Evolutionary conservation across 2,797 vertebrate genomes (phyloP).

Genomic region (Falco rusticolus): DNA sequence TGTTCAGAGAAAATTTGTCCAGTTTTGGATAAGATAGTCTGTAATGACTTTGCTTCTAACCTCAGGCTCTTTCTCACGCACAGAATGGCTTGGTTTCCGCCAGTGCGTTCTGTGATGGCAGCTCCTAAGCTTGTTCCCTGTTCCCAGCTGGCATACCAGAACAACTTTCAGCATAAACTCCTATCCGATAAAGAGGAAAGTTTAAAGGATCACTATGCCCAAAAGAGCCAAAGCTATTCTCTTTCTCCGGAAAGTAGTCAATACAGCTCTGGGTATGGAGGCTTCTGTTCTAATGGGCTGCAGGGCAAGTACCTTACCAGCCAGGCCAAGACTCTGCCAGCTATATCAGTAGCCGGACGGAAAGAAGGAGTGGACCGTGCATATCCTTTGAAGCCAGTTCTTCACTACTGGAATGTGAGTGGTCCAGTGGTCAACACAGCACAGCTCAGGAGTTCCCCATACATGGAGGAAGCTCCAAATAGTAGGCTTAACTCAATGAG

Average conservation of each 20-base stretch:
- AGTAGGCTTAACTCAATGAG: background rate
- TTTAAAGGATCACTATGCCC: conserved; percentile 6
- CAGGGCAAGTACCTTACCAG: background rate
- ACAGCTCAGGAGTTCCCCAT: background rate
- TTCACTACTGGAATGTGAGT: conserved; percentile 63
- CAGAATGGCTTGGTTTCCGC: conserved; percentile 64
- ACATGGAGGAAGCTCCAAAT: background rate
- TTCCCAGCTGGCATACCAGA: conserved; percentile 30
- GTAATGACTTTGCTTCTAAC: conserved; percentile 8
- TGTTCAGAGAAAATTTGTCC: background rate
- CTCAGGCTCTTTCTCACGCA: conserved; percentile 42
- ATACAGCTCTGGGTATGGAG: background rate
- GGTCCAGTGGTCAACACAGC: background rate
- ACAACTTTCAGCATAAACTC: conserved; percentile 47
- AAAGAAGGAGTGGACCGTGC: conserved; percentile 73
- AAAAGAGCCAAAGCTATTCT: conserved; percentile 1
- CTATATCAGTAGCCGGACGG: conserved; percentile 35
- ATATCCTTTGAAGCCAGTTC: conserved; percentile 84
- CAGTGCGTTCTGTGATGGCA: conserved; percentile 2
- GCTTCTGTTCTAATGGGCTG: conserved; percentile 14
- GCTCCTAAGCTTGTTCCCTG: conserved; percentile 37
- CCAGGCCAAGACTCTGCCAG: conserved; percentile 41
- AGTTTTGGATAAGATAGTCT: background rate
- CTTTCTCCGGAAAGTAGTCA: background rate
- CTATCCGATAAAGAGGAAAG: conserved; percentile 52